Evolutionary conservation across 2,797 vertebrate genomes (phyloP).

Genomic region (Argyrosomus regius): DNA sequence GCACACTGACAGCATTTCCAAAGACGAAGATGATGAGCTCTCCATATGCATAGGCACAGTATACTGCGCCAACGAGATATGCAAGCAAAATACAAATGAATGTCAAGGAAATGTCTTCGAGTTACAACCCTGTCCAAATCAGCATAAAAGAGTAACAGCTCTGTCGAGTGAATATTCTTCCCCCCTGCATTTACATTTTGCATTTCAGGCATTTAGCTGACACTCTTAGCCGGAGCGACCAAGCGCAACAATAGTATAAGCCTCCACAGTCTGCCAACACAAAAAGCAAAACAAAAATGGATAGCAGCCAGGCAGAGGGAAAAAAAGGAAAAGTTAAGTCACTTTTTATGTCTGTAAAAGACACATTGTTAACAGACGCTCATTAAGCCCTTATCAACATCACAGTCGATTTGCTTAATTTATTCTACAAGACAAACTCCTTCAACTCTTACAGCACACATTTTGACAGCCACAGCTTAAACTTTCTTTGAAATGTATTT

Average conservation of each 20-base stretch:
- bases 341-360: conserved; percentile 38
- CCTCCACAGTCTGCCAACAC: conserved; percentile 51
- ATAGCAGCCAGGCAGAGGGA: conserved; percentile 41
- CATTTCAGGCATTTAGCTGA: conserved; percentile 70
- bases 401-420: conserved; percentile 43
- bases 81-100: conserved; percentile 54
- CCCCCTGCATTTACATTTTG: conserved; percentile 63
- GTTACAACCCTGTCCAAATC: conserved; percentile 55
- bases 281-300: conserved; percentile 58
- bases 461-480: conserved; percentile 1
- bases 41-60: conserved; percentile 42
- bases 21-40: conserved; percentile 41
- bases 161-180: conserved; percentile 45
- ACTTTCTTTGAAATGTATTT: conserved; percentile 11
- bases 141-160: conserved; percentile 60
- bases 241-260: conserved; percentile 64
- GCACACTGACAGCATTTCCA: conserved; percentile 13
- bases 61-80: conserved; percentile 30
- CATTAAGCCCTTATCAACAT: conserved; percentile 56
- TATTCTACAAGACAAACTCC: conserved; percentile 31
- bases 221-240: conserved; percentile 45
- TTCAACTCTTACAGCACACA: not conserved
- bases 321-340: conserved; percentile 43
- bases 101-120: conserved; percentile 49
- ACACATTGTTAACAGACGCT: conserved; percentile 47